These are phyloP conservation scores for Cephus sareptanus DNA, from an alignment of 2,888 invertebrate genomes.

Conservation along the genomic window DNA sequence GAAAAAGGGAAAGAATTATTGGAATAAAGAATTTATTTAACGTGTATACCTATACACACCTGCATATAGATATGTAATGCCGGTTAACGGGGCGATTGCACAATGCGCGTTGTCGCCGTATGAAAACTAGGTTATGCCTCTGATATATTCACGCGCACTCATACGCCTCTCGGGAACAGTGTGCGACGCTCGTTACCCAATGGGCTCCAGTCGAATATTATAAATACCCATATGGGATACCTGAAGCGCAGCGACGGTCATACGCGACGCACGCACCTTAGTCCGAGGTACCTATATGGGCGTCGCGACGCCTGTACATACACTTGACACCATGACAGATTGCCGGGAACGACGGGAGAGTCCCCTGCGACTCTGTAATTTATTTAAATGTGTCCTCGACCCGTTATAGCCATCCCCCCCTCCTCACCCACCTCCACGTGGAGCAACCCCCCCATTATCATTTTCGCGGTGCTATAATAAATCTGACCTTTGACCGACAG, in stretches of 20 bases:
- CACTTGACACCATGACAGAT: slow-evolving; percentile 38
- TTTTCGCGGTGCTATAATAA: not conserved
- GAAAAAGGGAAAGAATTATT: not conserved
- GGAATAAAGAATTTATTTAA: not conserved
- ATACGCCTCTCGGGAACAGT: not conserved
- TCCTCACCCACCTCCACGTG: not conserved
- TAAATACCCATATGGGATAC: not conserved
- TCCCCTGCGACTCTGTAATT: slow-evolving; percentile 35
- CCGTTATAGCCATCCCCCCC: not conserved
- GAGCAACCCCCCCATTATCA: not conserved
- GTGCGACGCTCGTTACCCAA: not conserved
- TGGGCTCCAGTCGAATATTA: not conserved
- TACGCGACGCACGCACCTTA: not conserved
- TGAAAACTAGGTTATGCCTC: not conserved
- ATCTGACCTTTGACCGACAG: not conserved
- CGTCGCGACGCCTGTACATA: not conserved
- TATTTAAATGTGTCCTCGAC: slow-evolving; percentile 29
- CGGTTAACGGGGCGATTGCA: not conserved
- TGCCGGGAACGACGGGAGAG: slow-evolving; percentile 26
- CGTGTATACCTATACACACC: accelerated
- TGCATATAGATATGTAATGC: too few relatives aligned
- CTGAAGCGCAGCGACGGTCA: not conserved
- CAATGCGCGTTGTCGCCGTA: not conserved
- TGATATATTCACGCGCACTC: not conserved
- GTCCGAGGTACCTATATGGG: not conserved